Evolutionary conservation across 1,140 invertebrate genomes (phyloP).

Genomic region (Sinella curviseta): DNA sequence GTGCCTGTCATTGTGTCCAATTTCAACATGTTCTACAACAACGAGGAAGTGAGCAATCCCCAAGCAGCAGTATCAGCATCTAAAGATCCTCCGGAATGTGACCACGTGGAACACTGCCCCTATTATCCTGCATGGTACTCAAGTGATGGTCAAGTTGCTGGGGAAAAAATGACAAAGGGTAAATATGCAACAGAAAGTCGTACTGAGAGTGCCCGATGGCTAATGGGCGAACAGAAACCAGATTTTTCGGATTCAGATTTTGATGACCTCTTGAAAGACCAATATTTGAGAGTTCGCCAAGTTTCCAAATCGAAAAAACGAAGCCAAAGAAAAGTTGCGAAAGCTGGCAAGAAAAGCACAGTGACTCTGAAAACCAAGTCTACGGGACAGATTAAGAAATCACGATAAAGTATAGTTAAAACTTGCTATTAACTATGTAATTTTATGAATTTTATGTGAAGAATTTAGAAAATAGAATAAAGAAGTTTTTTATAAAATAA

Average conservation of each 20-base stretch:
- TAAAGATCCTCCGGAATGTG: not conserved
- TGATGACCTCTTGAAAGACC: not conserved
- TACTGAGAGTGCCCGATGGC: not conserved
- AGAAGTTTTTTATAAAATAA: too few species aligned
- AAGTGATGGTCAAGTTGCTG: not conserved
- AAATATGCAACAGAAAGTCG: not conserved
- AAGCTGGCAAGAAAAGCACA: too few species aligned
- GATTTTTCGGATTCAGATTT: not conserved
- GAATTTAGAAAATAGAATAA: too few species aligned
- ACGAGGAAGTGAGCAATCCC: not conserved
- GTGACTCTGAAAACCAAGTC: too few species aligned
- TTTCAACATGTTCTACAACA: conserved; percentile 12
- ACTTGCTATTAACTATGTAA: too few species aligned
- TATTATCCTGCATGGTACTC: conserved; percentile 11
- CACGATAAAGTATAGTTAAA: too few species aligned
- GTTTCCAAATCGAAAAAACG: too few species aligned
- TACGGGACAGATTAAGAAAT: too few species aligned
- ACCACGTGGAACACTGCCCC: not conserved
- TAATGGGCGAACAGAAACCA: not conserved
- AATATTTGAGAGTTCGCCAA: too few species aligned
- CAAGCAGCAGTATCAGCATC: not conserved
- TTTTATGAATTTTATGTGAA: too few species aligned
- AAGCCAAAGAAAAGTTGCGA: too few species aligned
- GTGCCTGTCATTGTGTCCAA: conserved; percentile 15
- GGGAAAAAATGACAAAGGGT: not conserved